phyloP scores from a whole-genome alignment of 2,797 vertebrate species.

The Sebastes reedi region DNA sequence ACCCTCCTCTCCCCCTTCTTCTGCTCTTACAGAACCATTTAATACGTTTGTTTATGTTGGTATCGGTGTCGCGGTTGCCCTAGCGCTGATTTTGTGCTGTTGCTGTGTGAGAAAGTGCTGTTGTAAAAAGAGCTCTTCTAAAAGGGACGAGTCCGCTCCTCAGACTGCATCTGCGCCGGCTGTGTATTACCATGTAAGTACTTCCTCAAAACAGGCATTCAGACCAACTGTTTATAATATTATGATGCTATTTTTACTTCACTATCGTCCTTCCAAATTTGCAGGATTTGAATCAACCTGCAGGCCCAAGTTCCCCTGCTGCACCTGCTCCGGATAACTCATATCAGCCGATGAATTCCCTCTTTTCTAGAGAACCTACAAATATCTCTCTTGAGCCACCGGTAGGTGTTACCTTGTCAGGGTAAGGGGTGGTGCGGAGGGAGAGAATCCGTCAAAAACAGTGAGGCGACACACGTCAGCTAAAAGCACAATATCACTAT shows the following conservation, averaged over 20 bases:
- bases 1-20: too few species aligned
- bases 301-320: not conserved
- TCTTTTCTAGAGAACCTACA: not conserved
- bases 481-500: too few species aligned
- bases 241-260: not conserved
- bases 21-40: not conserved
- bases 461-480: too few species aligned
- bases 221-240: not conserved
- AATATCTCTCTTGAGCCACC: not conserved
- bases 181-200: constrained; percentile 42
- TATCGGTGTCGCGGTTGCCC: rapidly evolving
- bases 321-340: not conserved
- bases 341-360: not conserved
- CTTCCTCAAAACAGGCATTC: not conserved
- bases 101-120: constrained; percentile 50
- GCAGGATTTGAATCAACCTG: constrained; percentile 22
- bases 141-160: constrained; percentile 4
- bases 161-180: not conserved
- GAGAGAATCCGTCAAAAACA: not conserved
- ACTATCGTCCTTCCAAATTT: not conserved
- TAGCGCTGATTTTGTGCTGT: not conserved
- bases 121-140: constrained; percentile 38
- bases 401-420: constrained; percentile 20
- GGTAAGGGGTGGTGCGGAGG: not conserved
- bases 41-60: not conserved